A percentile compares a stretch with the other conserved stretches of the same genome.
Conservation (phyloP, 2,888 invertebrate species). For the Caenorhabditis auriculariae region DNA sequence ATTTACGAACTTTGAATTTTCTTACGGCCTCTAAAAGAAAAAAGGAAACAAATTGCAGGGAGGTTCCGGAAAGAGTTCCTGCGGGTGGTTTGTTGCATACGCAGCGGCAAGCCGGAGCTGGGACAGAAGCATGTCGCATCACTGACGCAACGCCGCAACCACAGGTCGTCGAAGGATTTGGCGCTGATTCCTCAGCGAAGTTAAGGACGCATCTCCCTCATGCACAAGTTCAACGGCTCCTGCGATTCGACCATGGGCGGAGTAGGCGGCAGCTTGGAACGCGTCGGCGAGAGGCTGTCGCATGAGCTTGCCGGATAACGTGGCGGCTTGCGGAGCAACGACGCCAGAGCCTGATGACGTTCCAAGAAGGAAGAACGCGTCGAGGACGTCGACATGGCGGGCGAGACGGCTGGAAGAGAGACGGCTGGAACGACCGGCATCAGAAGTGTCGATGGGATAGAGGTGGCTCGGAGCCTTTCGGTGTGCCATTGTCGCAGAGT, state of each 20-base stretch:
- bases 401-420: too few species aligned
- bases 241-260: neutral
- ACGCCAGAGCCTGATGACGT: slow-evolving; percentile 27
- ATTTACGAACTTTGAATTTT: too few species aligned
- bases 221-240: slow-evolving; percentile 19
- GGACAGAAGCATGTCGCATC: too few species aligned
- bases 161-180: neutral
- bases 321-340: slow-evolving; percentile 22
- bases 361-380: slow-evolving; percentile 17
- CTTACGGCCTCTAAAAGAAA: slow-evolving; percentile 1
- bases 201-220: slow-evolving; percentile 3
- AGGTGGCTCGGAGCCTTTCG: slow-evolving; percentile 18
- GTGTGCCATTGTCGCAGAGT: slow-evolving; percentile 34
- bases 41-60: slow-evolving; percentile 36
- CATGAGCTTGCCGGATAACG: too few species aligned
- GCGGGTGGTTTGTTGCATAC: slow-evolving; percentile 66
- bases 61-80: slow-evolving; percentile 60
- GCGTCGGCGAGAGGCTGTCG: too few species aligned
- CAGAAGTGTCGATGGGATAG: slow-evolving; percentile 5
- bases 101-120: slow-evolving; percentile 19
- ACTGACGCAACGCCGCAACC: too few species aligned
- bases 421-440: slow-evolving; percentile 15
- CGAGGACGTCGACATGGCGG: slow-evolving; percentile 10
- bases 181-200: neutral
- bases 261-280: neutral